Evolutionary conservation across 2,888 invertebrate genomes (phyloP), one percentile per base, ranked within the genome.

Genomic region (Noctua pronuba): DNA sequence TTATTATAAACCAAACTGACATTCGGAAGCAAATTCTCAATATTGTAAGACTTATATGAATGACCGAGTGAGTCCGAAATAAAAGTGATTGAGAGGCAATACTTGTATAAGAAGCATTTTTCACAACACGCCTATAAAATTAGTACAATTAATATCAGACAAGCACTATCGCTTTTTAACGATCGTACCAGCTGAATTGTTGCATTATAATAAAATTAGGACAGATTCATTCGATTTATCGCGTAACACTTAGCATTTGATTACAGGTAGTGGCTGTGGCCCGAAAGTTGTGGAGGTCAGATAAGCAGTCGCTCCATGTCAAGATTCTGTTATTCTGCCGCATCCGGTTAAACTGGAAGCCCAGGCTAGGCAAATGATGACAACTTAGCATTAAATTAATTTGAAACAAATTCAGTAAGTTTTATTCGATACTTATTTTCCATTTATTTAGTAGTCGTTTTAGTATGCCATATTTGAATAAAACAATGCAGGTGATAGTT

Each of bases 401-500:
- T 58, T 28, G 1, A 60, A 38, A 70, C 0, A 13, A 44, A 13
- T 2, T 44, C 16, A n/a, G 8, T n/a, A 44, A 44, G 2, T 62
- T 44, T 62, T 35, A 64, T 31, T 41, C 8, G 8, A 65, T 31
- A 44, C 16, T 58, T 60, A n/a, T 38, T 52, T 21, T 55, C 7
- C 35, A 13, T 28, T 28, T 44, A 60, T 58, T 41, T 18, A 24
- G 7, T 24, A 28, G 11, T 11, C 0, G 0, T 65, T 80, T 78
- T 65, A 38, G 49, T 49, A 58, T 35, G 35, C 49, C 65, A 44
- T 66, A 49, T 73, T 64, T 55, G 24, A 73, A 65, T 41, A 71
- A 84, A 82, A 83, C 67, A 77, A 78, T 74, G 65, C 58, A 62
- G 49, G 49, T 31, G 72, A 82, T 85, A 64, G 46, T 71, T 85